Conservation (phyloP, 2,797 vertebrate genomes). For the Thaleichthys pacificus region DNA sequence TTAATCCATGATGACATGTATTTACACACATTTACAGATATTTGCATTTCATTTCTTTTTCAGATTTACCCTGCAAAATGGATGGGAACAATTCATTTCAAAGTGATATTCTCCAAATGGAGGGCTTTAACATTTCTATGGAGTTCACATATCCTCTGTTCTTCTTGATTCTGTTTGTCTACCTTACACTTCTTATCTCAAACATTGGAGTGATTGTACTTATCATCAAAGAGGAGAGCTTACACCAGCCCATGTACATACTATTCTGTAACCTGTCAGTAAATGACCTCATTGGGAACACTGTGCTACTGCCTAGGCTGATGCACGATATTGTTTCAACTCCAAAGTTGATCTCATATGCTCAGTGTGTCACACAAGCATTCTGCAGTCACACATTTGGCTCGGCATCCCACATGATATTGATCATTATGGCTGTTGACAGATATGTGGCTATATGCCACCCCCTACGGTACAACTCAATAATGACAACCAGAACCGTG, state of each 20-base stretch:
- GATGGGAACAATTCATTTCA: slow-evolving; percentile 46
- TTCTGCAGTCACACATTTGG: slow-evolving; percentile 82
- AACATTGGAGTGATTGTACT: slow-evolving; percentile 59
- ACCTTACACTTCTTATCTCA: slow-evolving; percentile 55
- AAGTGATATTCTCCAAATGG: slow-evolving; percentile 49
- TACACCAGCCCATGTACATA: slow-evolving; percentile 82
- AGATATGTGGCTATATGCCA: slow-evolving; percentile 80
- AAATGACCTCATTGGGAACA: slow-evolving; percentile 78
- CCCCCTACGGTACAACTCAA: slow-evolving; percentile 69
- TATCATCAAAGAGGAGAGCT: slow-evolving; percentile 60
- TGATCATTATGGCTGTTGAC: slow-evolving; percentile 83
- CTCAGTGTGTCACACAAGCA: slow-evolving; percentile 76
- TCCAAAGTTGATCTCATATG: slow-evolving; percentile 73
- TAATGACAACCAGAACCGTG: slow-evolving; percentile 69
- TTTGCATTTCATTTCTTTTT: slow-evolving; percentile 11
- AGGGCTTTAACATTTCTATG: slow-evolving; percentile 58
- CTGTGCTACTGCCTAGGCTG: slow-evolving; percentile 72
- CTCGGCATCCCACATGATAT: slow-evolving; percentile 78
- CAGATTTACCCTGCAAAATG: slow-evolving; percentile 49
- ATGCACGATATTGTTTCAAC: slow-evolving; percentile 78
- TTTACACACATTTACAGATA: too few species aligned
- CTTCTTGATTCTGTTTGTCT: slow-evolving; percentile 58
- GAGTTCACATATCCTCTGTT: slow-evolving; percentile 55
- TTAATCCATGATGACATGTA: too few species aligned
- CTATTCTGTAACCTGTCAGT: slow-evolving; percentile 80